Evolutionary conservation across 2,797 vertebrate genomes (phyloP).

Genomic region (Periophthalmus magnuspinnatus): DNA sequence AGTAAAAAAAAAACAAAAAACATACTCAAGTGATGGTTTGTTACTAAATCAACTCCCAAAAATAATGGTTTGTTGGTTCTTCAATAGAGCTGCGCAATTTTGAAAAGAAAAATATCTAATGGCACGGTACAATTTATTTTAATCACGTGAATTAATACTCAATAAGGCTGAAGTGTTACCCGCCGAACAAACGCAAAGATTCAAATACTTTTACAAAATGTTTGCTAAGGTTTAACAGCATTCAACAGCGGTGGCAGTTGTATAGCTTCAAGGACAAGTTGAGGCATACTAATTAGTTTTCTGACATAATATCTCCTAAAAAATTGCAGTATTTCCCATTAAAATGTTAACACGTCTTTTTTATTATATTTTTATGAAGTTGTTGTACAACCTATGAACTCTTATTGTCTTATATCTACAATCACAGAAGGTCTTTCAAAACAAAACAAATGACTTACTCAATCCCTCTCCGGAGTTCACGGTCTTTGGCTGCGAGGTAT

Average conservation of each 20-base stretch:
- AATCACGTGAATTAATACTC: too few species aligned
- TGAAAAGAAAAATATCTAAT: too few species aligned
- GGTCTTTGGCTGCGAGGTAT: constrained; percentile 52
- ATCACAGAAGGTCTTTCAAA: constrained; percentile 27
- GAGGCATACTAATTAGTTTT: not conserved
- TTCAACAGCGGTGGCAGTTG: not conserved
- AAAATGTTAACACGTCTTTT: not conserved
- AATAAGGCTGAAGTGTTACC: not conserved
- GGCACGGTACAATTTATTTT: too few species aligned
- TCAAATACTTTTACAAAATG: not conserved
- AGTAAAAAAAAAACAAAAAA: too few species aligned
- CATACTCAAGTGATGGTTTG: too few species aligned
- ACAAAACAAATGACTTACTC: constrained; percentile 35
- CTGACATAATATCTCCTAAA: not conserved
- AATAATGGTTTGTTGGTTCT: too few species aligned
- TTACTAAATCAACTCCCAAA: too few species aligned
- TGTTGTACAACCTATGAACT: not conserved
- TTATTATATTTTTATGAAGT: not conserved
- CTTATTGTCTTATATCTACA: not conserved
- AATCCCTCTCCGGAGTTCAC: constrained; percentile 31
- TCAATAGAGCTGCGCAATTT: too few species aligned
- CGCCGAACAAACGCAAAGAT: not conserved
- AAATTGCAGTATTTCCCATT: not conserved
- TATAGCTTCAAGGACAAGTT: not conserved
- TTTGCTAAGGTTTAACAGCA: not conserved